Evolutionary conservation across 2,797 vertebrate species (phyloP).

Genomic region (Rousettus madagascariensis): DNA sequence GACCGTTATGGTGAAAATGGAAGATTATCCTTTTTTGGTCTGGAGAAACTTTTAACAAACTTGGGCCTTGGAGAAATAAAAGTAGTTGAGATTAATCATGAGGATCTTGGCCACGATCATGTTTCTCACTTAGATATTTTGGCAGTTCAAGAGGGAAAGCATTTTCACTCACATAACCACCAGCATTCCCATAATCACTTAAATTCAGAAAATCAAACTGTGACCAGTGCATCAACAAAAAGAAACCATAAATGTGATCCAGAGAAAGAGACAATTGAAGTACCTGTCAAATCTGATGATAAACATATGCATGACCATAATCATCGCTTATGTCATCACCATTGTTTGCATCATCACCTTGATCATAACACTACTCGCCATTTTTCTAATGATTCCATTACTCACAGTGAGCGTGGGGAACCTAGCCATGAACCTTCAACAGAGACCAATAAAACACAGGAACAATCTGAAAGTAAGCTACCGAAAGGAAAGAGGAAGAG

Average conservation of each 20-base stretch:
- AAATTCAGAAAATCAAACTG: constrained; percentile 84
- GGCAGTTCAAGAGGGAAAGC: constrained; percentile 92
- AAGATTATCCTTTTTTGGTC: constrained; percentile 92
- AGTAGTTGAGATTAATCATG: constrained; percentile 92
- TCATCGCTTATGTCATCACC: constrained; percentile 81
- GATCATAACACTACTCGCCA: constrained; percentile 83
- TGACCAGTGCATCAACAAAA: constrained; percentile 66
- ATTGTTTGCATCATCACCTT: constrained; percentile 78
- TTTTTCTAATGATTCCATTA: constrained; percentile 77
- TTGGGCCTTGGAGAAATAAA: constrained; percentile 95
- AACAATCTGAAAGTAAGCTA: constrained; percentile 82
- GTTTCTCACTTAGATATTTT: constrained; percentile 94
- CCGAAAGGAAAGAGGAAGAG: constrained; percentile 83
- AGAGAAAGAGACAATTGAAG: constrained; percentile 75
- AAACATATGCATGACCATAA: constrained; percentile 77
- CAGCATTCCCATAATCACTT: constrained; percentile 79
- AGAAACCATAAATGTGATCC: constrained; percentile 81
- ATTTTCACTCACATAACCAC: constrained; percentile 85
- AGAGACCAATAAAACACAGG: constrained; percentile 85
- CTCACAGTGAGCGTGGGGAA: constrained; percentile 74
- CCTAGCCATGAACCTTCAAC: constrained; percentile 81
- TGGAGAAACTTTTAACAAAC: constrained; percentile 93
- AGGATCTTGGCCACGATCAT: constrained; percentile 95
- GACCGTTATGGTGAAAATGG: constrained; percentile 92
- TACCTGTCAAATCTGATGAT: constrained; percentile 72